These are phyloP conservation scores for Hucho hucho DNA, from an alignment of 2,113 vertebrate species.

Conservation along the genomic window DNA sequence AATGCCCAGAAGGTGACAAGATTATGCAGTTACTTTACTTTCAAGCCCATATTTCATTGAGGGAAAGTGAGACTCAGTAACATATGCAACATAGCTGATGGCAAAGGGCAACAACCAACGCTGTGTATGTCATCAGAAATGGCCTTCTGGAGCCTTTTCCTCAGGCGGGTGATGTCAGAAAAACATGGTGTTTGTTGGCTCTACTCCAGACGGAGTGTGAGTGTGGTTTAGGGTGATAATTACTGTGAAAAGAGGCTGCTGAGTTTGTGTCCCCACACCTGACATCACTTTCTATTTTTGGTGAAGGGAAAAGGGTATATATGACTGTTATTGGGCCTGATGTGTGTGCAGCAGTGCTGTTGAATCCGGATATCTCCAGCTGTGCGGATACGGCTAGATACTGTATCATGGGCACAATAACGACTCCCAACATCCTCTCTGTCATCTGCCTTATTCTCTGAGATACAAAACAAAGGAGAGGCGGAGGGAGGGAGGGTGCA, in stretches of 20 bases:
- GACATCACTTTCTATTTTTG: conserved; percentile 59
- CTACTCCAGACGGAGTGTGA: conserved; percentile 44
- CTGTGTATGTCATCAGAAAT: conserved; percentile 29
- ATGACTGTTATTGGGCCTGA: conserved; percentile 44
- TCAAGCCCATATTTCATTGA: conserved; percentile 32
- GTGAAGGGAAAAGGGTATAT: conserved; percentile 43
- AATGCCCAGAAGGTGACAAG: conserved; percentile 26
- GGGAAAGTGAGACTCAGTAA: conserved; percentile 43
- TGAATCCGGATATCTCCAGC: conserved; percentile 32
- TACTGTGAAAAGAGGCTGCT: conserved; percentile 71
- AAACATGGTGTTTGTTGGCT: conserved; percentile 41
- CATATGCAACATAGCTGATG: conserved; percentile 33
- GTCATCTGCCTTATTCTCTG: conserved; percentile 30
- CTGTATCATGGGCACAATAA: conserved; percentile 24
- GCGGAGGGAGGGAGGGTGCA: not conserved
- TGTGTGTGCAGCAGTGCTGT: conserved; percentile 6
- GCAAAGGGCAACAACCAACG: conserved; percentile 43
- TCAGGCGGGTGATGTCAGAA: conserved; percentile 47
- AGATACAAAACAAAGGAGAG: conserved; percentile 15
- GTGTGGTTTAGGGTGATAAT: conserved; percentile 63
- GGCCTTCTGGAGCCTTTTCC: not conserved
- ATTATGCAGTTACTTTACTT: conserved; percentile 28
- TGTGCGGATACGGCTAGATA: conserved; percentile 34
- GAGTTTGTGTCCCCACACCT: conserved; percentile 62
- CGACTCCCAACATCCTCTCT: conserved; percentile 31